Evolutionary conservation across 1,140 invertebrate genomes (phyloP), one percentile per base, ranked within the genome.

Genomic region (Ectropis grisescens): DNA sequence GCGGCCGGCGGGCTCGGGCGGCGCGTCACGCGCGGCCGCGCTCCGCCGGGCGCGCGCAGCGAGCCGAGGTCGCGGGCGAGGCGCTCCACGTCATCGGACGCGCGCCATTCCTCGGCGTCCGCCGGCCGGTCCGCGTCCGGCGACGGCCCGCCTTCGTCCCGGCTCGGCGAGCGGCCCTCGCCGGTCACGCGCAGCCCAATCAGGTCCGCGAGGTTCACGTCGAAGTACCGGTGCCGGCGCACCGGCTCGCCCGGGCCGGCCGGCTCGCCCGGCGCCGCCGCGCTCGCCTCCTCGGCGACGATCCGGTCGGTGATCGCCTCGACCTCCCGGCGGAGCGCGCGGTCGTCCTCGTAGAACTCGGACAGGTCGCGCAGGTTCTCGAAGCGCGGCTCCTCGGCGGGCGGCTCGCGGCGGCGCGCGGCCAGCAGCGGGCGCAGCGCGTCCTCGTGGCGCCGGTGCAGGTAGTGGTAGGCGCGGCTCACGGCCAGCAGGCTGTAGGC

Each of bases 281-380:
- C 14, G 19, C 57, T 47, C 11, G 69, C 53, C 43, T 74, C 61
- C 8, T 76, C 60, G 7, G 50, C 26, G 19, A 72, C 55, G 29
- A 79, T 56, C 13, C 51, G 45, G 43, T 79, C 69, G 9, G 64
- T 67, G 19, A 76, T 70, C 16, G 31, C 57, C 50, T 75, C 66
- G 16, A 80, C 58, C 46, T 80, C 71, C 25, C 60, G 39, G 27
- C 57, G 60, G 23, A 80, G 37, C 4, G 38, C 37, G 34, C 56
- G 52, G 41, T 83, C 78, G 42, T 83, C 76, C 29, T 83, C 80
- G 38, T 78, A 82, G 35, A 75, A 83, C 39, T 82, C 68, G 1
- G 72, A 62, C 13, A 83, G 57, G 26, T 74, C 56, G 45, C 70
- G 64, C 11, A 82, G 60, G 27, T 82, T 72, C 34, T 82, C 69